Evolutionary conservation across 1,140 invertebrate genomes (phyloP).

Genomic region (Octopus bimaculoides): DNA sequence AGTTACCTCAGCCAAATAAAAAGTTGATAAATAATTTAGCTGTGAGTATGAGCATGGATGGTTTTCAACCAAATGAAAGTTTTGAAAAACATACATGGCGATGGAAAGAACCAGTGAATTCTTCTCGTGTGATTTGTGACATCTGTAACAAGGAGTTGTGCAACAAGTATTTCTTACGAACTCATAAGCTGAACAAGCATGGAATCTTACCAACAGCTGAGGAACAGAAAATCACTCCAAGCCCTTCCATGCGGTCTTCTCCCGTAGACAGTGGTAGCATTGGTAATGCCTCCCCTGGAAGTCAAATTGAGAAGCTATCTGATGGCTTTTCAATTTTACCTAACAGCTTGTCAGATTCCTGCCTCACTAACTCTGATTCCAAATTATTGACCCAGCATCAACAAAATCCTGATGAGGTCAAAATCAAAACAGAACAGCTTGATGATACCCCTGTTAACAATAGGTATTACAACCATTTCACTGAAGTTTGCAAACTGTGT

Average conservation of each 20-base stretch:
- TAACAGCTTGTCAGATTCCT: slow-evolving; percentile 3
- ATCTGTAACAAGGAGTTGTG: slow-evolving; percentile 98
- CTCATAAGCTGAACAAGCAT: slow-evolving; percentile 94
- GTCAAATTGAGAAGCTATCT: slow-evolving; percentile 8
- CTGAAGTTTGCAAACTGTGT: slow-evolving; percentile 74
- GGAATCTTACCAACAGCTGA: slow-evolving; percentile 66
- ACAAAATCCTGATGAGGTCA: neutral
- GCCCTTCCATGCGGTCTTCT: neutral
- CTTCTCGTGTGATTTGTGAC: slow-evolving; percentile 82
- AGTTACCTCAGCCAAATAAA: neutral
- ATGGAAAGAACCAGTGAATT: slow-evolving; percentile 65
- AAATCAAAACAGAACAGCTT: slow-evolving; percentile 6
- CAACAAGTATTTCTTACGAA: slow-evolving; percentile 90
- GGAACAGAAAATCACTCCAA: neutral
- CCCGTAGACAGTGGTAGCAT: slow-evolving; percentile 8
- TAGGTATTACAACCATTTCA: slow-evolving; percentile 30
- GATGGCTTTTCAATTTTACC: neutral
- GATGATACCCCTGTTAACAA: neutral
- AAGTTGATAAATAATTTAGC: neutral
- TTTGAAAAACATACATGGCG: slow-evolving; percentile 43
- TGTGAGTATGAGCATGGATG: neutral
- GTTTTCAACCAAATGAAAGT: slow-evolving; percentile 18
- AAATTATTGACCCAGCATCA: neutral
- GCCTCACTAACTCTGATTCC: neutral
- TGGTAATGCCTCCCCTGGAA: neutral